phyloP scores from a whole-genome alignment of 2,113 vertebrate genomes.

The Polypterus senegalus region DNA sequence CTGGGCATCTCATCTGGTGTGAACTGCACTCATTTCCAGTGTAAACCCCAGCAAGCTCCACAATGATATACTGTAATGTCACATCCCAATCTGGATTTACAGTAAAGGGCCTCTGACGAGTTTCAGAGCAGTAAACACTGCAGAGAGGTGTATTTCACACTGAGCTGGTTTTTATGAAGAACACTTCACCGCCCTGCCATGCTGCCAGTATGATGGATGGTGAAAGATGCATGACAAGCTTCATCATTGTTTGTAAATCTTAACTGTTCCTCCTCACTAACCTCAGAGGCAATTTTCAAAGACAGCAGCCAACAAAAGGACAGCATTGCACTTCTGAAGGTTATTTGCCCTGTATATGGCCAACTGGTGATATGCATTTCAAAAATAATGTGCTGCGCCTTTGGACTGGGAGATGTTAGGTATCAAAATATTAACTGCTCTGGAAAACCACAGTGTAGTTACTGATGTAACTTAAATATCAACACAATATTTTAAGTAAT shows the following conservation, averaged over 20 bases:
- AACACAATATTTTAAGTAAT: too few species aligned
- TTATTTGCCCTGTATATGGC: slow-evolving; percentile 95
- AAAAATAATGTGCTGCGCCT: slow-evolving; percentile 42
- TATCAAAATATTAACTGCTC: slow-evolving; percentile 3
- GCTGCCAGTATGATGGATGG: slow-evolving; percentile 91
- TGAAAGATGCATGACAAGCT: slow-evolving; percentile 99
- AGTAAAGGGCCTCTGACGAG: slow-evolving; percentile 91
- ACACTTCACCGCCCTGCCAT: slow-evolving; percentile 93
- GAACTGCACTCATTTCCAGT: slow-evolving; percentile 65
- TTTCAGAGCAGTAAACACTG: slow-evolving; percentile 96
- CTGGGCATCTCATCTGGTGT: slow-evolving; percentile 86
- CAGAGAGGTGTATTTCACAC: slow-evolving; percentile 99
- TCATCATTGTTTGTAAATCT: slow-evolving; percentile 99
- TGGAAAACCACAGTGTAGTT: background rate
- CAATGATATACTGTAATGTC: slow-evolving; percentile 98
- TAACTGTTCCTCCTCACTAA: slow-evolving; percentile 99
- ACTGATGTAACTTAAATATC: background rate
- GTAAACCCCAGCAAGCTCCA: slow-evolving; percentile 62
- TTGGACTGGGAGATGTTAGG: slow-evolving; percentile 16
- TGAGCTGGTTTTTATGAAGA: slow-evolving; percentile 99
- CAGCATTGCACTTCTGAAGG: slow-evolving; percentile 94
- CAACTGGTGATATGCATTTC: slow-evolving; percentile 52
- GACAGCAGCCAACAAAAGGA: slow-evolving; percentile 88
- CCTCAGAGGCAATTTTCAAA: slow-evolving; percentile 99
- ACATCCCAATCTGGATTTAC: slow-evolving; percentile 93